Evolutionary conservation across 2,797 vertebrate genomes (phyloP).

Genomic region (Spheniscus humboldti): DNA sequence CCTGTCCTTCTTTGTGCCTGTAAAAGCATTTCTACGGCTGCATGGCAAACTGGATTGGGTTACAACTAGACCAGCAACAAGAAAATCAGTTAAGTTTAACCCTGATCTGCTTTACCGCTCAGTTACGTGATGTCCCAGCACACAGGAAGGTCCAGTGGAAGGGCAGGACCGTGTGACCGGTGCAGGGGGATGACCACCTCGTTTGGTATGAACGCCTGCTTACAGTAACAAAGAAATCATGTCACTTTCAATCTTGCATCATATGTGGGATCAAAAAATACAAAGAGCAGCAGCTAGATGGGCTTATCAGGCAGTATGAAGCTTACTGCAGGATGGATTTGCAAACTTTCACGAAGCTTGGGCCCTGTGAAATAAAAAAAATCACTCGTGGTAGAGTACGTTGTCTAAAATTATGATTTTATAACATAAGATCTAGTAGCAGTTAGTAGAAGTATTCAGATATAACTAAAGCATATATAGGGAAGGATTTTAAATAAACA

Average conservation of each 20-base stretch:
- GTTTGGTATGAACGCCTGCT: neutral
- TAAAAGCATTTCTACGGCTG: neutral
- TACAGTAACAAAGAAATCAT: neutral
- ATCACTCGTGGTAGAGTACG: rapidly evolving
- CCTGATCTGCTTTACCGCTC: neutral
- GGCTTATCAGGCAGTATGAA: neutral
- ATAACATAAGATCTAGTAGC: neutral
- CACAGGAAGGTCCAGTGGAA: neutral
- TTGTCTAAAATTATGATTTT: neutral
- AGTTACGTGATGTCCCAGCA: neutral
- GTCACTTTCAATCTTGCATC: neutral
- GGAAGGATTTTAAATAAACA: neutral
- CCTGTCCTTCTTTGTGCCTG: neutral
- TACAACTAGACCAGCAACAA: neutral
- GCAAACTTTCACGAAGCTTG: neutral
- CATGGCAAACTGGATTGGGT: neutral
- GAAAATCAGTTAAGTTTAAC: neutral
- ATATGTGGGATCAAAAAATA: neutral
- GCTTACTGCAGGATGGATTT: neutral
- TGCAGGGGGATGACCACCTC: neutral
- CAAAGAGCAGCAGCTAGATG: neutral
- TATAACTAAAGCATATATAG: neutral
- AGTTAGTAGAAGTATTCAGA: neutral
- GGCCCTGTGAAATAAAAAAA: neutral
- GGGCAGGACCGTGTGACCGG: rapidly evolving